Percentiles rank a stretch among this genome's conserved stretches.
These are phyloP conservation scores for Drosophila gaucha DNA, from an alignment of 2,888 invertebrate species.

Conservation along the genomic window DNA sequence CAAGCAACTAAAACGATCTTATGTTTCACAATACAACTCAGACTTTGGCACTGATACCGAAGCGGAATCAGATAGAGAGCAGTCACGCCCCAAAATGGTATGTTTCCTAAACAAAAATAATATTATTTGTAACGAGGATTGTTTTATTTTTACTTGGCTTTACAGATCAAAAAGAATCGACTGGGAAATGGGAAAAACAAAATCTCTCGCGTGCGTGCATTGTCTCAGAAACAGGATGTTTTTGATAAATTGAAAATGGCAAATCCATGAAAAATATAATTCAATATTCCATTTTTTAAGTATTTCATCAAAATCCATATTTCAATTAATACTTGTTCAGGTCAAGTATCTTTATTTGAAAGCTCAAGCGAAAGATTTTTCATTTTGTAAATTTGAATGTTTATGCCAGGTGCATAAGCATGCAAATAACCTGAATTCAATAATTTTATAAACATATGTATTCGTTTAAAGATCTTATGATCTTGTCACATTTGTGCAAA, in stretches of 20 bases:
- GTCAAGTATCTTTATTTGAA: conserved; percentile 17
- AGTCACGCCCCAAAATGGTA: not conserved
- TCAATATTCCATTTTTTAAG: no score
- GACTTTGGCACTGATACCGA: conserved; percentile 19
- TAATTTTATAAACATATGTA: not conserved
- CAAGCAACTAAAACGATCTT: not conserved
- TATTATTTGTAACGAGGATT: not conserved
- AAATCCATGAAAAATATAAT: not conserved
- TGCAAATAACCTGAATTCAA: conserved; percentile 1
- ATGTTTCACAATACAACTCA: accelerated
- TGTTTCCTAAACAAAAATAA: not conserved
- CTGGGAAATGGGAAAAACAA: not conserved
- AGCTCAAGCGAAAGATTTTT: not conserved
- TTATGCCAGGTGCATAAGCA: conserved; percentile 26
- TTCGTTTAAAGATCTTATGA: not conserved
- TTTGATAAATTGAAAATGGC: conserved; percentile 26
- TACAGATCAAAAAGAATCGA: not conserved
- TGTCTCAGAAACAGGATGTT: not conserved
- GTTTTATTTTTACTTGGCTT: not conserved
- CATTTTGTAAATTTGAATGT: not conserved
- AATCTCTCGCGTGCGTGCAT: not conserved
- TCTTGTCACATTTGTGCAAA: not conserved
- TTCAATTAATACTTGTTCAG: conserved; percentile 8
- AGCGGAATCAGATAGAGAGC: not conserved
- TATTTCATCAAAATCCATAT: not conserved